Evolutionary conservation across 92 coral and sea anemone genomes (phyloP).

Genomic region (Phenganax stokvisi): DNA sequence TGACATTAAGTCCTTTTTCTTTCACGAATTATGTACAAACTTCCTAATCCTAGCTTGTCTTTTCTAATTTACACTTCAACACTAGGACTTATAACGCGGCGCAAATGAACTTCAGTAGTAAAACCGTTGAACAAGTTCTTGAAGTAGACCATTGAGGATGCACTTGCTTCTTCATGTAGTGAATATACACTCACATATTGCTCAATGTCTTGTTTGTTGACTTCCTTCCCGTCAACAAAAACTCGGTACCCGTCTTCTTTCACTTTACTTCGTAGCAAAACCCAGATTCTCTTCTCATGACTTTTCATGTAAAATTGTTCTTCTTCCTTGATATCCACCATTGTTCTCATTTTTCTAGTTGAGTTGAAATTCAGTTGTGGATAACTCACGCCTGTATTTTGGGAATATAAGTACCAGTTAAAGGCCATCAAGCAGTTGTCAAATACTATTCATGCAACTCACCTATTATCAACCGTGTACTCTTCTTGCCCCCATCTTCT

Average conservation of each 20-base stretch:
- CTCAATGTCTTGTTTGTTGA: slow-evolving; percentile 12
- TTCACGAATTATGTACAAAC: background rate
- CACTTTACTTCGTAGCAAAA: slow-evolving; percentile 14
- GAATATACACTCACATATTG: slow-evolving; percentile 15
- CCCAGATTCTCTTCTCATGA: slow-evolving; percentile 19
- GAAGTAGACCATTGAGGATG: slow-evolving; percentile 13
- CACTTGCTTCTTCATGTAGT: background rate
- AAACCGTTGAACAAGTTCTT: slow-evolving; percentile 29
- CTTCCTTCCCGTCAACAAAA: slow-evolving; percentile 38
- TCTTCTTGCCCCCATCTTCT: slow-evolving; percentile 42
- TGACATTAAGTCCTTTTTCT: background rate
- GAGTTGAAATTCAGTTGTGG: slow-evolving; percentile 36
- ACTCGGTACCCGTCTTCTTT: slow-evolving; percentile 1
- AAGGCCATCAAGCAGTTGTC: no score
- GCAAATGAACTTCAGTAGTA: slow-evolving; percentile 35
- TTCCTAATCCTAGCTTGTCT: background rate
- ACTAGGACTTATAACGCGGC: background rate
- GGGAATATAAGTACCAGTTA: no score
- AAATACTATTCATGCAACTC: no score
- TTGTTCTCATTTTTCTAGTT: slow-evolving; percentile 23
- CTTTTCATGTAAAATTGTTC: slow-evolving; percentile 28
- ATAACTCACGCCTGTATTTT: slow-evolving; percentile 1
- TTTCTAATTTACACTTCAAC: background rate
- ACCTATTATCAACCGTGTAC: slow-evolving; percentile 6
- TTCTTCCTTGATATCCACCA: slow-evolving; percentile 13